Evolutionary conservation across 53 echinoderm and acorn worm species (phyloP).

Genomic region (Henricia sp.): DNA sequence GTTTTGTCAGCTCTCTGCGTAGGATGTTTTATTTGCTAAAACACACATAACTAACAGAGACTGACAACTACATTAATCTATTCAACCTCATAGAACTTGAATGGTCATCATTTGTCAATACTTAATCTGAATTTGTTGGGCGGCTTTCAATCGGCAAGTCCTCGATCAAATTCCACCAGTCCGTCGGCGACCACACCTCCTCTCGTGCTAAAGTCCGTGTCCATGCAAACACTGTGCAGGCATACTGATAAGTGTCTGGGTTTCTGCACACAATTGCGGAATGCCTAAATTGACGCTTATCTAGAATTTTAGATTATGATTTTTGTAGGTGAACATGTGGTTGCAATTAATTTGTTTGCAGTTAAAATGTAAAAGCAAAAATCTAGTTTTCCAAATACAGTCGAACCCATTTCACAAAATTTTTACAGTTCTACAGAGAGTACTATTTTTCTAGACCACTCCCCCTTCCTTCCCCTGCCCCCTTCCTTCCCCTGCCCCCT

Average conservation of each 20-base stretch:
- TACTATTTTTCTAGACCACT: too few relatives aligned
- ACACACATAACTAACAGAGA: too few relatives aligned
- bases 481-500: too few relatives aligned
- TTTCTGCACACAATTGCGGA: too few relatives aligned
- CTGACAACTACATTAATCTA: not conserved
- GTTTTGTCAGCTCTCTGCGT: too few relatives aligned
- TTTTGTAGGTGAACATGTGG: too few relatives aligned
- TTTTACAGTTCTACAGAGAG: too few relatives aligned
- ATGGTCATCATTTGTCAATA: not conserved
- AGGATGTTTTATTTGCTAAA: too few relatives aligned
- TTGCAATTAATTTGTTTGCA: not conserved
- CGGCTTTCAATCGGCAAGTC: not conserved
- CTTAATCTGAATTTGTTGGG: not conserved
- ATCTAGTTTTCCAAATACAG: not conserved
- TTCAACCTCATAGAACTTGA: not conserved
- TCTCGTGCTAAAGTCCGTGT: not conserved
- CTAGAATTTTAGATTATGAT: too few relatives aligned
- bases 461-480: too few relatives aligned
- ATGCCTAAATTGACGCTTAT: too few relatives aligned
- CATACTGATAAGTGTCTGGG: conserved; percentile 7
- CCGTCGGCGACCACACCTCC: not conserved
- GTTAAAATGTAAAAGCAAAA: not conserved
- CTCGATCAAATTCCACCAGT: conserved; percentile 16
- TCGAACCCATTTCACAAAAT: too few relatives aligned
- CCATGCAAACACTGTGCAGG: conserved; percentile 10